Evolutionary conservation across 2,888 invertebrate genomes (phyloP).

Genomic region (Drosophila vallismaia): DNA sequence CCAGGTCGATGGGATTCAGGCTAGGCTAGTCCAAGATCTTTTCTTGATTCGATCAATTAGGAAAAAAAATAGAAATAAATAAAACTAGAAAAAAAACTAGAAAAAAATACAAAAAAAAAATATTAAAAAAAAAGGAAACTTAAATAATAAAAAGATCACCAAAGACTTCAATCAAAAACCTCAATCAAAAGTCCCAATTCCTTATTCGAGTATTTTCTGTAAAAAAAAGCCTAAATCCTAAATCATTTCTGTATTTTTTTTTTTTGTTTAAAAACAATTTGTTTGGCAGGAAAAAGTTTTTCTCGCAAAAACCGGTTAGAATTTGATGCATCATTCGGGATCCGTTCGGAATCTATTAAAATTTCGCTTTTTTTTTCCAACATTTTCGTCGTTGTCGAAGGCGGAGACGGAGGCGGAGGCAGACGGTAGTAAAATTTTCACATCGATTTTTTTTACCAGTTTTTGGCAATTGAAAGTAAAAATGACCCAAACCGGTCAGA

Average conservation of each 20-base stretch:
- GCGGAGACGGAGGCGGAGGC: slow-evolving; percentile 24
- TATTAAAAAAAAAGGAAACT: no score
- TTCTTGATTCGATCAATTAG: slow-evolving; percentile 5
- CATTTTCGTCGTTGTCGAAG: slow-evolving; percentile 1
- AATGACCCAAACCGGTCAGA: slow-evolving; percentile 49
- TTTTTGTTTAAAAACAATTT: slow-evolving; percentile 2
- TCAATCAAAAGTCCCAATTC: no score
- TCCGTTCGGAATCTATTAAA: slow-evolving; percentile 36
- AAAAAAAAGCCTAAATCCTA: no score
- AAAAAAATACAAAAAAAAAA: no score
- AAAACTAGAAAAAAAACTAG: no score
- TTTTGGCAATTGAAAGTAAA: slow-evolving; percentile 65
- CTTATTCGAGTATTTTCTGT: no score
- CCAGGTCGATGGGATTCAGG: slow-evolving; percentile 26
- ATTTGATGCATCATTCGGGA: slow-evolving; percentile 35
- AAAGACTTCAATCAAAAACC: no score
- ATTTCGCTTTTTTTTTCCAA: slow-evolving; percentile 63
- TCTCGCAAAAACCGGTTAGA: slow-evolving; percentile 53
- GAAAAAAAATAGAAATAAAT: not conserved
- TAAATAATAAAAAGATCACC: no score
- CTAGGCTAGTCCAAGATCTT: slow-evolving; percentile 25
- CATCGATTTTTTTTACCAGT: slow-evolving; percentile 33
- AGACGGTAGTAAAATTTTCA: slow-evolving; percentile 38
- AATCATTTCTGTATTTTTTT: not conserved
- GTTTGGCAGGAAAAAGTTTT: not conserved